phyloP scores from a whole-genome alignment of 2,113 vertebrate genomes.

The Indri indri region DNA sequence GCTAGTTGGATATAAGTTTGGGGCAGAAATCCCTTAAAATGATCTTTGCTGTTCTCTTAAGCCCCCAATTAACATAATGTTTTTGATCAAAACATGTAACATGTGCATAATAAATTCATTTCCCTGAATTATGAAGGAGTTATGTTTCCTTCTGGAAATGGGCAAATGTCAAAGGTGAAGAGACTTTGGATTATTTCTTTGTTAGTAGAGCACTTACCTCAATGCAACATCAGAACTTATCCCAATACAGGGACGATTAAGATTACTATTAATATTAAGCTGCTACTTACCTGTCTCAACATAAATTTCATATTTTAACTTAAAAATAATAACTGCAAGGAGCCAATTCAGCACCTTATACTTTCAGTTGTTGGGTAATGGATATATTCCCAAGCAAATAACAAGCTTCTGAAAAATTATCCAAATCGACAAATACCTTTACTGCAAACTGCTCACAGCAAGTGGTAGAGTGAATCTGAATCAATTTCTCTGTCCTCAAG shows the following conservation, averaged over 20 bases:
- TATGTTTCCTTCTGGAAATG: background rate
- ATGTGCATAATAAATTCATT: background rate
- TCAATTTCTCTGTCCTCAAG: slow-evolving; percentile 70
- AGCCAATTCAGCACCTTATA: background rate
- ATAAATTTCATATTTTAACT: slow-evolving; percentile 21
- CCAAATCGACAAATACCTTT: slow-evolving; percentile 64
- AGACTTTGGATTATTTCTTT: background rate
- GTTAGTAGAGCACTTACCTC: background rate
- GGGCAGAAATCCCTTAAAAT: background rate
- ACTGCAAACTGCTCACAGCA: slow-evolving; percentile 43
- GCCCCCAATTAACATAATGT: background rate
- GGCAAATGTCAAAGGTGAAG: background rate
- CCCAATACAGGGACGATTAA: background rate
- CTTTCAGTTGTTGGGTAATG: background rate
- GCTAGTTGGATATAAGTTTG: background rate
- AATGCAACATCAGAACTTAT: background rate
- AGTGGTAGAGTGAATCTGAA: slow-evolving; percentile 62
- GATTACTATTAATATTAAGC: slow-evolving; percentile 38
- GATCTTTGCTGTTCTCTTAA: background rate
- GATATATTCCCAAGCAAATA: slow-evolving; percentile 49
- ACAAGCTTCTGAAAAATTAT: slow-evolving; percentile 64
- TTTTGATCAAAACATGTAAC: background rate
- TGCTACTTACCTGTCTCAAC: background rate
- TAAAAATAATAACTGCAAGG: background rate
- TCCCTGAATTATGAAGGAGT: background rate